phyloP scores from a whole-genome alignment of 1,140 invertebrate genomes.

The Carposina sasakii region DNA sequence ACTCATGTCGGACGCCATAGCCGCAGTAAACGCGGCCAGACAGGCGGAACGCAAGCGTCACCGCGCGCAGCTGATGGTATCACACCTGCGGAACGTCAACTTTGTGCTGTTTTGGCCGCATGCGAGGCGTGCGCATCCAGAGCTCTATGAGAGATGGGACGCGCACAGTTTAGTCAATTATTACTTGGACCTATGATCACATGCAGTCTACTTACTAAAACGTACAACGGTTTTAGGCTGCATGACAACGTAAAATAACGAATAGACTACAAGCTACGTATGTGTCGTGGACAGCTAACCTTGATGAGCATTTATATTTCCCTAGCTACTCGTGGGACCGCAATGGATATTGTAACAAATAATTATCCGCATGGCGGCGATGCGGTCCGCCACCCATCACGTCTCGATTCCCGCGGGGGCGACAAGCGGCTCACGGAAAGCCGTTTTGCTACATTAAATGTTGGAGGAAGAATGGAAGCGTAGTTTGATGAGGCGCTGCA shows the following conservation, averaged over 20 bases:
- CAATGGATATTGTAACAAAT: too few species aligned
- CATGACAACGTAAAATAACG: background rate
- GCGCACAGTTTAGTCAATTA: constrained; percentile 36
- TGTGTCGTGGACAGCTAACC: too few species aligned
- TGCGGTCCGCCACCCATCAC: too few species aligned
- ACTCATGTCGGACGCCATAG: constrained; percentile 13
- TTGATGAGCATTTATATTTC: background rate
- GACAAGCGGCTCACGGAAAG: too few species aligned
- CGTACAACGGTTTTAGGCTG: background rate
- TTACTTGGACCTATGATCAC: background rate
- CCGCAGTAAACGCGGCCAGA: constrained; percentile 20
- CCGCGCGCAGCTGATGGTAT: constrained; percentile 51
- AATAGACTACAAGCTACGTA: too few species aligned
- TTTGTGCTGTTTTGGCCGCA: constrained; percentile 62
- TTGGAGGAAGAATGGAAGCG: too few species aligned
- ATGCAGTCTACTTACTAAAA: background rate
- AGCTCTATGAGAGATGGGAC: constrained; percentile 57
- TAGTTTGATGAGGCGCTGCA: too few species aligned
- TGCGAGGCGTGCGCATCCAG: constrained; percentile 45
- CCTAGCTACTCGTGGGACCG: background rate
- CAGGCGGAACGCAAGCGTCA: constrained; percentile 53
- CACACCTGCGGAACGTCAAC: constrained; percentile 41
- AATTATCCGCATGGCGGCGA: too few species aligned
- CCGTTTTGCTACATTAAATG: too few species aligned
- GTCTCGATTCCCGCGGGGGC: too few species aligned